These are phyloP conservation scores for Platerodrilus igneus DNA, from an alignment of 2,888 invertebrate genomes.

Conservation along the genomic window DNA sequence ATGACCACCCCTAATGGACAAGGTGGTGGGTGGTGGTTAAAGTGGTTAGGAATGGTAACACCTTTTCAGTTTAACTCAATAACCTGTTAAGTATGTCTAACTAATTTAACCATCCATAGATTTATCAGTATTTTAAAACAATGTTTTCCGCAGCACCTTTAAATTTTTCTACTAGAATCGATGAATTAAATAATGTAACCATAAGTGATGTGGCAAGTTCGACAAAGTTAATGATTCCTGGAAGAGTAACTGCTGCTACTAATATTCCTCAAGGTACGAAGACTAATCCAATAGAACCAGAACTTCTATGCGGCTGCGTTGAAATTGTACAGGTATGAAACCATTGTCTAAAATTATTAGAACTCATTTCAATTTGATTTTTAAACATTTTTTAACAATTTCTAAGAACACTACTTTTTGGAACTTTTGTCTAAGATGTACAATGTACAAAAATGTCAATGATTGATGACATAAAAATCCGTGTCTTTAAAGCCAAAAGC, in stretches of 20 bases:
- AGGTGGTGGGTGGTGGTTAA: conserved; percentile 40
- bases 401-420: too few relatives aligned
- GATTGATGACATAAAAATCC: too few relatives aligned
- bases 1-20: conserved; percentile 37
- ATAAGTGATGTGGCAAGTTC: conserved; percentile 37
- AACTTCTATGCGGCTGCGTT: conserved; percentile 37
- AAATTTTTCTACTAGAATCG: conserved; percentile 23
- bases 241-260: conserved; percentile 40
- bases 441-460: too few relatives aligned
- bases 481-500: too few relatives aligned
- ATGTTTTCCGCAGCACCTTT: conserved; percentile 37
- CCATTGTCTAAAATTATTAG: too few relatives aligned
- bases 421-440: too few relatives aligned
- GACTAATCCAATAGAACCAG: conserved; percentile 38
- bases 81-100: conserved; percentile 29
- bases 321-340: conserved; percentile 43
- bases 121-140: conserved; percentile 14
- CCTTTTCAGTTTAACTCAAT: conserved; percentile 36
- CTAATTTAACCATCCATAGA: conserved; percentile 10
- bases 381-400: background rate
- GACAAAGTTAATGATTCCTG: conserved; percentile 40
- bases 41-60: conserved; percentile 36
- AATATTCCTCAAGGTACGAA: conserved; percentile 41
- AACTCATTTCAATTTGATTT: background rate
- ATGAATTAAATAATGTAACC: conserved; percentile 23